Base-by-base conservation (phyloP, 2,888 invertebrate genomes). In the Petrolisthes manimaculis region DNA sequence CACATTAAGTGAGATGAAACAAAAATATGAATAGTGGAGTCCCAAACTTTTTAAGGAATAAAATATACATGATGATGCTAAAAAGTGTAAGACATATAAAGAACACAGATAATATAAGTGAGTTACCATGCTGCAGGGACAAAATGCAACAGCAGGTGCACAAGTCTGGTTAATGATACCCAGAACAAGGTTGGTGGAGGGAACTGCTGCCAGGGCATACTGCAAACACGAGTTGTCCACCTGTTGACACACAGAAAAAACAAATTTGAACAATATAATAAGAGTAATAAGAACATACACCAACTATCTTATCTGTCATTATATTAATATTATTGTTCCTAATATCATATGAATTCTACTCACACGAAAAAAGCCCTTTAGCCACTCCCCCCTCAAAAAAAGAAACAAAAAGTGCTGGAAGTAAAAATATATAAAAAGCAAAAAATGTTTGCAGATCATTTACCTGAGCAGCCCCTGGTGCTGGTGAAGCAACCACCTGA, bases 151-250 rank as follows among this genome's bases (percentile, higher is more conserved):
- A 3, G 95, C 95, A 0, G 91, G 90, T 3, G 96, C 96, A 92
- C 97, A 97, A 0, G 97, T 96, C 67, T 97, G 96, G 92, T 98
- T 97, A 14, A 98, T 96, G 51, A 98, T 95, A 0, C 97, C 97
- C 55, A 98, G 94, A 92, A 98, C 97, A 6, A 96, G 94, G 93
- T 98, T 98, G n/a, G 97, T 97, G 5, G 96, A 96, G 4, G 96
- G 95, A 84, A 98, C 95, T 56, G 96, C 94, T 24, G 95, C 95
- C 90, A 97, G 95, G 92, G 96, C 96, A 93, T 98, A 98, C 92
- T 96, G 96, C 24, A 96, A 96, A 92, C 96, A 97, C 92, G 97
- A 96, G 93, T 97, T 97, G 1, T 97, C 97, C 91, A 94, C 67
- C 97, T 96, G 91, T 95, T 51, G 75, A 37, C n/a, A 24, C 24